phyloP scores from a whole-genome alignment of 2,113 vertebrate genomes.

The Hydropotes inermis region DNA sequence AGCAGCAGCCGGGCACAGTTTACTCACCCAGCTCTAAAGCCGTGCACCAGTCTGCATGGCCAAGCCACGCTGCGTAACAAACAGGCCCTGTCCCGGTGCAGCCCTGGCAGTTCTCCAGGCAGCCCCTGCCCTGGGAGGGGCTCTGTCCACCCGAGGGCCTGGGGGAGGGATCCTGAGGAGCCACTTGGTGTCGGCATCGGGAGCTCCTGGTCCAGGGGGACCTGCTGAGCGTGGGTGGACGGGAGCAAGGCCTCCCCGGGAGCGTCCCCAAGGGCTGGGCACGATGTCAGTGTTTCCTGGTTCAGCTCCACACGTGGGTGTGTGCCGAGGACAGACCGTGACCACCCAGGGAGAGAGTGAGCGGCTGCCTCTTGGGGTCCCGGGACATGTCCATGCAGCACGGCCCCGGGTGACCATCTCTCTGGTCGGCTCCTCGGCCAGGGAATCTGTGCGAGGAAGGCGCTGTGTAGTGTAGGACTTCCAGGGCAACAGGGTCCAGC shows the following conservation, averaged over 20 bases:
- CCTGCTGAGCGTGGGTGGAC: fast-evolving
- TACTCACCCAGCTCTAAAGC: neutral
- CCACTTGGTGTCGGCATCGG: fast-evolving
- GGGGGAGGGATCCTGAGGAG: fast-evolving
- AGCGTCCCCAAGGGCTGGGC: fast-evolving
- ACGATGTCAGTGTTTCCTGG: fast-evolving
- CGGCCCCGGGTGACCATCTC: fast-evolving
- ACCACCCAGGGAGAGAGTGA: fast-evolving
- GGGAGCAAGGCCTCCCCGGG: neutral
- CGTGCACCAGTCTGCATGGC: fast-evolving
- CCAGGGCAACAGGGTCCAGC: neutral
- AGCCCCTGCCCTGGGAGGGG: neutral
- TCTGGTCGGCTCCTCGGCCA: fast-evolving
- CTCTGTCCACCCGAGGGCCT: too few species aligned
- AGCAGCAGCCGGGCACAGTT: fast-evolving
- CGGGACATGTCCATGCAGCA: fast-evolving
- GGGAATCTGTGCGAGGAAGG: fast-evolving
- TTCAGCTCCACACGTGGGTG: neutral
- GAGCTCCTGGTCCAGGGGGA: fast-evolving
- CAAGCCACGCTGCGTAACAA: fast-evolving
- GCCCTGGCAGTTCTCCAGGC: neutral
- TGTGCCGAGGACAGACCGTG: too few species aligned
- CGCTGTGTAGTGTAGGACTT: fast-evolving
- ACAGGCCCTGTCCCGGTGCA: fast-evolving
- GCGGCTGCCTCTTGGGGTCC: neutral